Evolutionary conservation across 1,140 invertebrate genomes (phyloP).

Genomic region (Gryllus bimaculatus): DNA sequence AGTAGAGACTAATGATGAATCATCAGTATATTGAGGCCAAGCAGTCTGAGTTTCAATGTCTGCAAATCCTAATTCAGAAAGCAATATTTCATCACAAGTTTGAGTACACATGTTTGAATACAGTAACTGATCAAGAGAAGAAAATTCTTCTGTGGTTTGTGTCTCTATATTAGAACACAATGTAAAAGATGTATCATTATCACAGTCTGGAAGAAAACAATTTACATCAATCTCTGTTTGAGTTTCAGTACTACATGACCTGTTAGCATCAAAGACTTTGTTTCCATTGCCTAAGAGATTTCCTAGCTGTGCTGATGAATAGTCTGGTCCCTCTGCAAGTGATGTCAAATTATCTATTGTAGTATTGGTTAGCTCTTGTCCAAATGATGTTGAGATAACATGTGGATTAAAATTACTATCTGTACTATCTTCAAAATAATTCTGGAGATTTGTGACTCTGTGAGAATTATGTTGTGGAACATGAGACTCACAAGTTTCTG

Average conservation of each 20-base stretch:
- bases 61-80: constrained; percentile 41
- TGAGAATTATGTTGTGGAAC: constrained; percentile 26
- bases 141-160: constrained; percentile 37
- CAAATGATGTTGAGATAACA: constrained; percentile 25
- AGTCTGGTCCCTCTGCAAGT: constrained; percentile 33
- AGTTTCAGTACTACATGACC: constrained; percentile 44
- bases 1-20: constrained; percentile 31
- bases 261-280: constrained; percentile 32
- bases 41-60: constrained; percentile 52
- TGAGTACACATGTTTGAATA: constrained; percentile 50
- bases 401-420: constrained; percentile 12
- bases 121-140: constrained; percentile 34
- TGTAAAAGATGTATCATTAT: constrained; percentile 28
- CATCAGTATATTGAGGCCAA: constrained; percentile 34
- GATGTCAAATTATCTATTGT: constrained; percentile 21
- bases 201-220: constrained; percentile 8
- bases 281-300: constrained; percentile 10
- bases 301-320: constrained; percentile 15
- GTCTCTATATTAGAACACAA: constrained; percentile 40
- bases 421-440: constrained; percentile 26
- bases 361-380: constrained; percentile 23
- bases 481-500: constrained; percentile 15
- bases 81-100: constrained; percentile 46
- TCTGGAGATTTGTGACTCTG: constrained; percentile 23
- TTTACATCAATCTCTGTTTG: constrained; percentile 41